These are phyloP conservation scores for Thunnus albacares DNA, from an alignment of 2,797 vertebrate genomes.

Conservation along the genomic window DNA sequence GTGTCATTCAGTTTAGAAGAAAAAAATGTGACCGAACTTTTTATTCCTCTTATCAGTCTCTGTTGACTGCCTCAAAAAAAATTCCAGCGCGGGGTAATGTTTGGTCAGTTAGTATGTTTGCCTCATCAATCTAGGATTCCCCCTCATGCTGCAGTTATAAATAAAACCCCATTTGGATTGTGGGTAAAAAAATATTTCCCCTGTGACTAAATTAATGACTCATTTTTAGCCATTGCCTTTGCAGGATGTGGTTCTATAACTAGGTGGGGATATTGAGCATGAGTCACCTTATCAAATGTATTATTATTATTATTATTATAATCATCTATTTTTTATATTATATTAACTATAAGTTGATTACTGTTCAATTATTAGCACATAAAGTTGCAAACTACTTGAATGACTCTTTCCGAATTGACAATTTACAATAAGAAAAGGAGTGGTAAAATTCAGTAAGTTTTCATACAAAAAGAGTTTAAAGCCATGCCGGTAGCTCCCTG, in stretches of 20 bases:
- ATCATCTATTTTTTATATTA: not conserved
- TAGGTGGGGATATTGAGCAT: not conserved
- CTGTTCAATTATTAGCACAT: not conserved
- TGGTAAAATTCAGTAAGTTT: no score
- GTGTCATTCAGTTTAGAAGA: slow-evolving; percentile 64
- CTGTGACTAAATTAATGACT: not conserved
- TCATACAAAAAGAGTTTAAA: no score
- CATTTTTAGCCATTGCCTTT: not conserved
- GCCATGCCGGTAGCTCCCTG: no score
- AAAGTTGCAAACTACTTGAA: not conserved
- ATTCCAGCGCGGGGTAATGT: slow-evolving; percentile 4
- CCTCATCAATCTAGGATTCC: slow-evolving; percentile 11
- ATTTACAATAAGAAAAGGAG: no score
- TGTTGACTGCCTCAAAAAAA: slow-evolving; percentile 15
- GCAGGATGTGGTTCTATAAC: not conserved
- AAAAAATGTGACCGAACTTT: slow-evolving; percentile 58
- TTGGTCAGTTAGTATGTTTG: slow-evolving; percentile 19
- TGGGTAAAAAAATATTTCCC: not conserved
- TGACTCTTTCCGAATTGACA: no score
- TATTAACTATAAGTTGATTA: not conserved
- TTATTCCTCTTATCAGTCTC: slow-evolving; percentile 49
- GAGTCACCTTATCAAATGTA: not conserved
- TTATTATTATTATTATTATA: no score
- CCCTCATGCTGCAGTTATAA: not conserved
- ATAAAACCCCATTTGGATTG: not conserved